Evolutionary conservation across 2,888 invertebrate genomes (phyloP), one percentile per base, ranked within the genome.

Genomic region (Yponomeuta cagnagella): DNA sequence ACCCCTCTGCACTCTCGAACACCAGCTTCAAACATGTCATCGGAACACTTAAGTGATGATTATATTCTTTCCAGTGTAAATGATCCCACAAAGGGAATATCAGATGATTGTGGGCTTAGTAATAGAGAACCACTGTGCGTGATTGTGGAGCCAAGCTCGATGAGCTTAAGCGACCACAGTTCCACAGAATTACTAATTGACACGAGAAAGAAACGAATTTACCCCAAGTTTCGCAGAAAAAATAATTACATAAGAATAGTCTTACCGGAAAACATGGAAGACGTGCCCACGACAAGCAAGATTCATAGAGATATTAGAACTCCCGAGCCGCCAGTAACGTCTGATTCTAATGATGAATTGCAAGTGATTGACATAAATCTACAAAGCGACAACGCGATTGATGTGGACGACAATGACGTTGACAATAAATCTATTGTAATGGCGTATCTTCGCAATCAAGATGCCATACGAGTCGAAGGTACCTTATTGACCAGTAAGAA

Each of bases 351-450:
- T 69, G 80, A 83, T 72, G 85, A 84, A 77, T n/a, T 82, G 68
- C 77, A 80, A 79, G 78, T 86, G 77, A 74, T 80, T 31, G 80
- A 83, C 72, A 82, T 83, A 74, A 85, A 84, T 77, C 78, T 84
- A 23, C 82, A 82, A 76, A 84, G 80, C 77, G 85, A 84, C 69
- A 80, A 83, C 72, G 82, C 81, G 63, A 76, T 84, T 68, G 63
- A 75, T 10, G 10, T 79, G 23, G 75, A 75, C 63, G 79, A 82
- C 2, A 73, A 69, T 63, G 30, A 52, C 15, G 23, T 52, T 23
- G 81, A 84, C 12, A 78, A 76, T 58, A 80, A 83, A 70, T 87
- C 86, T 4, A 80, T 86, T 74, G 84, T 87, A 1, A 73, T 83
- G 52, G 79, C 85, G 5, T 87, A 85, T 73, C 72, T 88, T 43